Conservation (phyloP, 1,140 invertebrate species). For the Eufriesea mexicana region DNA sequence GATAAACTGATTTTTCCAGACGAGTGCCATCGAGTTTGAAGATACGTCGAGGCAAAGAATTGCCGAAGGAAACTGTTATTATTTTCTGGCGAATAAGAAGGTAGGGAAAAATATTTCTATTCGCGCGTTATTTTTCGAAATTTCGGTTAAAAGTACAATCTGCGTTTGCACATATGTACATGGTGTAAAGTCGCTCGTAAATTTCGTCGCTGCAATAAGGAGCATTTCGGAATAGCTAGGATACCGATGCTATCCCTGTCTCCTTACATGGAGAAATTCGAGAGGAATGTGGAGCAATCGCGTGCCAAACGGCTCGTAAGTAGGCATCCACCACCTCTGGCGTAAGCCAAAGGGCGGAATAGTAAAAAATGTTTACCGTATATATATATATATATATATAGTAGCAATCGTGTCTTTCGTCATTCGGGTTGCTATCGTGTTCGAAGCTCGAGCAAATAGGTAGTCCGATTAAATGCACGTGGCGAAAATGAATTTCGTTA, state of each 20-base stretch:
- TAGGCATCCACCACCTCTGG: neutral
- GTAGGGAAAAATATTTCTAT: neutral
- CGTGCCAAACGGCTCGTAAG: constrained; percentile 29
- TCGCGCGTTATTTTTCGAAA: neutral
- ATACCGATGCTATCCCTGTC: constrained; percentile 35
- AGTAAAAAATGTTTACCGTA: neutral
- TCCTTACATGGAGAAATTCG: constrained; percentile 29
- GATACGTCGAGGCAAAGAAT: neutral
- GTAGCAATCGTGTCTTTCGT: neutral
- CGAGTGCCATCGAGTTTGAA: neutral
- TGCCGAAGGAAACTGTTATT: neutral
- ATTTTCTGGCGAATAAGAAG: too few species aligned
- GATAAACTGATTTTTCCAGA: neutral
- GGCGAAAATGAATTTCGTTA: neutral
- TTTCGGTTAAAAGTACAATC: too few species aligned
- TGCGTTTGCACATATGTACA: too few species aligned
- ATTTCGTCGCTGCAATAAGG: constrained; percentile 29
- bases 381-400: too few species aligned
- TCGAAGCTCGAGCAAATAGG: neutral
- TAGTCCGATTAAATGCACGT: neutral
- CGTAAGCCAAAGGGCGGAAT: neutral
- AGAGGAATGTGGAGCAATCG: constrained; percentile 42
- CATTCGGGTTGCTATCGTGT: neutral
- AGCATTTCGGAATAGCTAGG: constrained; percentile 17
- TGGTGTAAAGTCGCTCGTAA: neutral